Conservation (phyloP, 2,113 vertebrate species). For the Jaculus jaculus region DNA sequence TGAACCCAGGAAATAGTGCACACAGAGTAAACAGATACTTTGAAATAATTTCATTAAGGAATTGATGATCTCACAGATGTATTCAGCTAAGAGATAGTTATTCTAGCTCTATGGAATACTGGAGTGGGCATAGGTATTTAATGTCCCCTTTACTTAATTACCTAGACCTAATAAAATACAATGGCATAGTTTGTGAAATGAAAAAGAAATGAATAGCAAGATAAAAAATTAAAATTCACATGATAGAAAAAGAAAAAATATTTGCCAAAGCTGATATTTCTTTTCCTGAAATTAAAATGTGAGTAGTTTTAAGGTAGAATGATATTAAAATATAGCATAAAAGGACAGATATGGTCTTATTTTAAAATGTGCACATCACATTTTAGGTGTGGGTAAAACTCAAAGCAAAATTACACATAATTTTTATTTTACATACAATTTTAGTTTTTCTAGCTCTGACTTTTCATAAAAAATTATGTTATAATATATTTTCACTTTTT, state of each 20-base stretch:
- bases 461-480: conserved; percentile 15
- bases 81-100: not conserved
- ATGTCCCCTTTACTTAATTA: not conserved
- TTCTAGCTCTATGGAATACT: not conserved
- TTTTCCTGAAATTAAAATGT: conserved; percentile 1
- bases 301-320: not conserved
- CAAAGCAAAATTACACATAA: not conserved
- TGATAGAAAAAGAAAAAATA: not conserved
- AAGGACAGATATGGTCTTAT: not conserved
- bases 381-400: fast-evolving
- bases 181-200: not conserved
- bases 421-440: not conserved
- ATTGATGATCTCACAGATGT: not conserved
- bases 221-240: not conserved
- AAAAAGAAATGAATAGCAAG: not conserved
- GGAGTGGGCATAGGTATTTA: not conserved
- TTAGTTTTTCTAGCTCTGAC: not conserved
- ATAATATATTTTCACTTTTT: not conserved
- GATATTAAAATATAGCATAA: not conserved
- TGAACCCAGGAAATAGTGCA: not conserved
- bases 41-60: not conserved
- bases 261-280: not conserved
- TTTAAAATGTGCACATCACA: not conserved
- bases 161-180: not conserved
- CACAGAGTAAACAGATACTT: not conserved